Conservation (phyloP, 1,140 invertebrate species). For the Bursaphelenchus mucronatus region DNA sequence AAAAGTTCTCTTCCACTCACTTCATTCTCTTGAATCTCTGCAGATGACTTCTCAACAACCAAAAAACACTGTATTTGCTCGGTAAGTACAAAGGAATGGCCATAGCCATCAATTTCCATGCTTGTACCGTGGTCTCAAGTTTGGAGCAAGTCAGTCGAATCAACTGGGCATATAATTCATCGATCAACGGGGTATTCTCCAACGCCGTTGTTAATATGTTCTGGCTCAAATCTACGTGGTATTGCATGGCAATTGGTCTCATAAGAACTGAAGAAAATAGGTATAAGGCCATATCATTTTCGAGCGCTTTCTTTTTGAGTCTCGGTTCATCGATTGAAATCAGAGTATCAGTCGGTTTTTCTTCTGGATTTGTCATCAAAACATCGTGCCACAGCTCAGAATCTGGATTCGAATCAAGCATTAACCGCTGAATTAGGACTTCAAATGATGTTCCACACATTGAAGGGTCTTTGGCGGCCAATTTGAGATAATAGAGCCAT, state of each 20-base stretch:
- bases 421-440: conserved; percentile 25
- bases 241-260: conserved; percentile 45
- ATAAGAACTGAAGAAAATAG: conserved; percentile 50
- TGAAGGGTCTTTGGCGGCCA: conserved; percentile 40
- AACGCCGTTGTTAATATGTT: conserved; percentile 46
- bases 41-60: conserved; percentile 48
- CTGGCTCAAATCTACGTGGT: conserved; percentile 53
- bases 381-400: conserved; percentile 46
- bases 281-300: conserved; percentile 41
- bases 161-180: conserved; percentile 49
- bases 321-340: conserved; percentile 37
- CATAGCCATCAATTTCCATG: conserved; percentile 49
- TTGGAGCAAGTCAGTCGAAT: conserved; percentile 42
- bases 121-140: conserved; percentile 39
- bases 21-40: conserved; percentile 27
- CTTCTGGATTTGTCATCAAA: conserved; percentile 34
- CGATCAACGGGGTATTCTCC: conserved; percentile 29
- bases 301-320: conserved; percentile 46
- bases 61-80: conserved; percentile 49
- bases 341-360: conserved; percentile 44
- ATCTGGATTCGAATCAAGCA: conserved; percentile 26
- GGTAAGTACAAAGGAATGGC: conserved; percentile 48
- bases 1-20: conserved; percentile 14
- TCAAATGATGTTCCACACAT: conserved; percentile 42
- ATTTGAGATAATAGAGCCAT: conserved; percentile 50